Percentiles rank a stretch among this genome's conserved stretches.
Conservation (phyloP, 2,888 invertebrate genomes). For the Ametastegia equiseti region DNA sequence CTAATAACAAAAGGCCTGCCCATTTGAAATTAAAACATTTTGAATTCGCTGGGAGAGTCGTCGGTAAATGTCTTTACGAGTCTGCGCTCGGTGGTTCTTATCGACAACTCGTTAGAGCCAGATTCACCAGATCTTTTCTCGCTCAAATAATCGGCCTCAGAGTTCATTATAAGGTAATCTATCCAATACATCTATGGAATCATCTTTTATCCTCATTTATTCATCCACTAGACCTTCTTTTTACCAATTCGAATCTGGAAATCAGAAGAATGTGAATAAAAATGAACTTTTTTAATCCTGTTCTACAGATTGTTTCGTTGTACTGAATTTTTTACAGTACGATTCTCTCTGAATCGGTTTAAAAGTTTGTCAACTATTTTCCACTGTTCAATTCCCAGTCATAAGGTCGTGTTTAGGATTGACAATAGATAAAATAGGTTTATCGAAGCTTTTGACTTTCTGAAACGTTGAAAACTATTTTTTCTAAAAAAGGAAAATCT, state of each 20-base stretch:
- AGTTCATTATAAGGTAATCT: slow-evolving; percentile 91
- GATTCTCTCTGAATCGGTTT: too few species aligned
- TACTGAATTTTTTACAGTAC: too few species aligned
- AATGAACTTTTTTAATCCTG: too few species aligned
- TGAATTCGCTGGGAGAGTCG: slow-evolving; percentile 95
- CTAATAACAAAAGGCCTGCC: slow-evolving; percentile 87
- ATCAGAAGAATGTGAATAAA: too few species aligned
- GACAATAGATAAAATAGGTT: too few species aligned
- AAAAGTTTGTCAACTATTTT: too few species aligned
- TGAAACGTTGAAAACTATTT: background rate
- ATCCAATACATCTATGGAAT: background rate
- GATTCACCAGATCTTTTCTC: slow-evolving; percentile 94
- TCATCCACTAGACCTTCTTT: too few species aligned
- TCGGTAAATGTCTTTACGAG: slow-evolving; percentile 96
- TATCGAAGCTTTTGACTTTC: background rate
- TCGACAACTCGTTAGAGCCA: slow-evolving; percentile 92
- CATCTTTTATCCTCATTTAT: background rate
- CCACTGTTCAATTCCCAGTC: too few species aligned
- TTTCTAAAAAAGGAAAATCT: too few species aligned
- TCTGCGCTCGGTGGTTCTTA: slow-evolving; percentile 93
- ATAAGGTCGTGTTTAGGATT: too few species aligned
- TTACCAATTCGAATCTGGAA: too few species aligned
- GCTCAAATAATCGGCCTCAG: slow-evolving; percentile 96
- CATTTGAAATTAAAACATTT: slow-evolving; percentile 92
- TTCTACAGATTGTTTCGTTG: too few species aligned